These are phyloP conservation scores for Noctua pronuba DNA, from an alignment of 2,888 invertebrate genomes.

Conservation along the genomic window DNA sequence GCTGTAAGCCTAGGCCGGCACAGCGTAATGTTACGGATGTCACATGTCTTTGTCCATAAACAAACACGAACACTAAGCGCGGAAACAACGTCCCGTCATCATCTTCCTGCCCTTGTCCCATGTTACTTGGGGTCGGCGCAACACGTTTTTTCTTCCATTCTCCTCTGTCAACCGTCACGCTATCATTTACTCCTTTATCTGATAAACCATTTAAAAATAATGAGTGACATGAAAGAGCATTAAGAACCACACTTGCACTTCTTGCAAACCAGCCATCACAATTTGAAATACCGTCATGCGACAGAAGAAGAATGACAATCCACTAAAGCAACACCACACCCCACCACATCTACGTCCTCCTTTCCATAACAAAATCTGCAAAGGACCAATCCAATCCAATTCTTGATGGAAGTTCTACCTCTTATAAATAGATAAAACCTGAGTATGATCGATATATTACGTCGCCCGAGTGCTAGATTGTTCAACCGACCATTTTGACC, in stretches of 20 bases:
- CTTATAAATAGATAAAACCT: background rate
- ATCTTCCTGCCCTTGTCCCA: no score
- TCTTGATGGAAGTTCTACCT: background rate
- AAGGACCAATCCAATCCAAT: background rate
- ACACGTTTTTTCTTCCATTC: no score
- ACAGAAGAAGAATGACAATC: background rate
- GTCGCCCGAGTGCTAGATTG: no score
- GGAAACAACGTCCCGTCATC: background rate
- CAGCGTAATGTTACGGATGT: background rate
- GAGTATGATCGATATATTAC: background rate
- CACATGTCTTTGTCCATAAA: background rate
- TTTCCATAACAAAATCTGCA: background rate
- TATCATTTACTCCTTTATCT: no score
- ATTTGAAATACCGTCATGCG: background rate
- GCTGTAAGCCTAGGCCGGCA: background rate
- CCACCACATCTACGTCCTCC: background rate
- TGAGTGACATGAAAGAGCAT: background rate
- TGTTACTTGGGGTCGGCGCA: no score
- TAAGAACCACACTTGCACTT: background rate
- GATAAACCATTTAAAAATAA: background rate
- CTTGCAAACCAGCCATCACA: background rate
- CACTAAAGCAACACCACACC: background rate
- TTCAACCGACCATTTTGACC: no score
- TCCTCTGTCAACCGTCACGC: no score
- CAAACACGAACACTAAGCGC: background rate